Evolutionary conservation across 2,888 invertebrate genomes (phyloP), one percentile per base, ranked within the genome.

Genomic region (Clistopyga incitator): DNA sequence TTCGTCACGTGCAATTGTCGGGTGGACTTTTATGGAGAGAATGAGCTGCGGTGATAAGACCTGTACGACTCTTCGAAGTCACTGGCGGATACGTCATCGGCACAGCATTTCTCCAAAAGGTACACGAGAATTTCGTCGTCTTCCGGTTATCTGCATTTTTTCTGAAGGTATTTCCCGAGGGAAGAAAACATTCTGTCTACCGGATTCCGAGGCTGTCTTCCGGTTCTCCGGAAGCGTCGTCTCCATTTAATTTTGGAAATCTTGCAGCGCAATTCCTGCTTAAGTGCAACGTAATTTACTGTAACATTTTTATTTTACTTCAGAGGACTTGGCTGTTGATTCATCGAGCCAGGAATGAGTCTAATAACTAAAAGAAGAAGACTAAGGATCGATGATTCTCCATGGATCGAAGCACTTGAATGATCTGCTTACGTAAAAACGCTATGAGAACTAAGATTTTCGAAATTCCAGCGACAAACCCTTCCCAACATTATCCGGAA

Each of bases 21-120:
- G 38, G 42, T 65, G 56, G 85, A 87, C 87, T 85, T 89, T 89
- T 88, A 87, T 87, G 74, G 77, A 64, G 45, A 56, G 65, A 84
- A 71, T 45, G 71, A 78, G 65, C 23, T 23, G 59, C 61, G 54
- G 29, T 75, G 75, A 84, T 81, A 84, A 84, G 65, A 78, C 78
- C 52, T 45, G 54, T 52, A 25, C 52, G 52, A 71, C 52, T 52
- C 59, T 59, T 59, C 47, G 11, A 42, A 25, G 23, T 4, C n/a
- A 38, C 23, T 38, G 34, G 38, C 70, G 61, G n/a, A 25, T 74
- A 47, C 61, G 74, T 74, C 74, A 70, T 61, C 18, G 54, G 34
- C 50, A 77, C 38, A 1, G 23, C 64, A 61, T 25, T 70, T 78
- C n/a, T 42, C 25, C 34, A 47, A 68, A n/a, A 25, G 20, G 10